Base-by-base conservation (phyloP, 2,797 vertebrate species). In the Micrastur ruficollis region DNA sequence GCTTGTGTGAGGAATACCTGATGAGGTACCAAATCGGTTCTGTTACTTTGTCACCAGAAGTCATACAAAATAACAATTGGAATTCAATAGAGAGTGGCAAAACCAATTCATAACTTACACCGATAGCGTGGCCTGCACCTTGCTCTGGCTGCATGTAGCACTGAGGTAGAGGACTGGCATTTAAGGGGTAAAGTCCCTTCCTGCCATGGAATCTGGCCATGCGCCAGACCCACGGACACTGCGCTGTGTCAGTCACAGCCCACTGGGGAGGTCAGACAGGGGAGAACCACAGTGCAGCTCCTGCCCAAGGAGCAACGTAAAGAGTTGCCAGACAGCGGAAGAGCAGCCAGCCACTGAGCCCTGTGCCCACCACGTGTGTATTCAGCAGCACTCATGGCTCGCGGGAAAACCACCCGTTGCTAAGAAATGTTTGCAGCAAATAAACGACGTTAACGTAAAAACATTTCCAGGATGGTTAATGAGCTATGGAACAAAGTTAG, bases 241-340 rank as follows among this genome's bases (percentile, higher is more conserved):
- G 62, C 0, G 0, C 58, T 80, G 36, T 29, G 27, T n/a, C 40
- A 44, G 27, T 40, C 10, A 0, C 56, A 44, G 71, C 42, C 55
- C 17, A 0, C 2, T 3, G 13, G 20, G 25, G 21, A 72, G 16
- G 18, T 58, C 50, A 56, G 46, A 50, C 70, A 59, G 2, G 2
- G 55, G 42, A 59, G 36, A 59, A 55, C 18, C 5, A 1, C 0
- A 0, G 31, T 2, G 12, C 58, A 63, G 22, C 49, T 52, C 44
- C 68, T 12, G 5, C n/a, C 50, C 50, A 8, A 6, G 76, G 56
- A 81, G 29, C 0, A 2, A 31, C 34, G 32, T 18, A 27, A 47
- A 12, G 40, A 63, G 38, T 3, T 59, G 27, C 65, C 2, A 1
- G 15, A 40, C 49, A 21, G 27, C 5, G 27, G 8, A 29, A 73